phyloP scores from a whole-genome alignment of 2,888 invertebrate genomes.

The Allophyes oxyacanthae region DNA sequence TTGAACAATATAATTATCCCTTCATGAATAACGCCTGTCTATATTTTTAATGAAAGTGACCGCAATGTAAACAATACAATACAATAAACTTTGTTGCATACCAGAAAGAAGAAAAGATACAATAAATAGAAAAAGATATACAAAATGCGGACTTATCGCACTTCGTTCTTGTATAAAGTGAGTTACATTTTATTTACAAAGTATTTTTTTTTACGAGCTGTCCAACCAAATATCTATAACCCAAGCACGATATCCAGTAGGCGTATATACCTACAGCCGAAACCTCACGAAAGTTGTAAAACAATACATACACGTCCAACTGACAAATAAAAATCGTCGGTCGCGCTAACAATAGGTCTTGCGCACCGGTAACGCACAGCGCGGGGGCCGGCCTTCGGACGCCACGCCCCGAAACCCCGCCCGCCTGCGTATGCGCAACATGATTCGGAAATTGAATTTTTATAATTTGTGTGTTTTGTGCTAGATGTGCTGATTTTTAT shows the following conservation, averaged over 20 bases:
- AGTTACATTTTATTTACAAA: background rate
- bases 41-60: too few species aligned
- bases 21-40: too few species aligned
- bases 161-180: too few species aligned
- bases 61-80: too few species aligned
- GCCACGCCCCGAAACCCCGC: slow-evolving; percentile 81
- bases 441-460: slow-evolving; percentile 46
- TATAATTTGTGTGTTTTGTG: slow-evolving; percentile 36
- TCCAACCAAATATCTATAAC: background rate
- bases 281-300: slow-evolving; percentile 36
- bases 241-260: slow-evolving; percentile 23
- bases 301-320: slow-evolving; percentile 36
- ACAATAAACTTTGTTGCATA: too few species aligned
- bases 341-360: slow-evolving; percentile 72
- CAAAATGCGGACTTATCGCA: too few species aligned
- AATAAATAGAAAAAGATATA: too few species aligned
- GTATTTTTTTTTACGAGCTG: background rate
- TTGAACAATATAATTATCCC: too few species aligned
- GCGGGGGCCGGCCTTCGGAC: slow-evolving; percentile 69
- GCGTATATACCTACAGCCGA: slow-evolving; percentile 23
- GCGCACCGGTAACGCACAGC: slow-evolving; percentile 81
- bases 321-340: slow-evolving; percentile 56
- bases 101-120: too few species aligned
- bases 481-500: slow-evolving; percentile 24
- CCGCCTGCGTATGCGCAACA: slow-evolving; percentile 52